phyloP scores from a whole-genome alignment of 2,888 invertebrate species.

The Gasteruption jaculator region DNA sequence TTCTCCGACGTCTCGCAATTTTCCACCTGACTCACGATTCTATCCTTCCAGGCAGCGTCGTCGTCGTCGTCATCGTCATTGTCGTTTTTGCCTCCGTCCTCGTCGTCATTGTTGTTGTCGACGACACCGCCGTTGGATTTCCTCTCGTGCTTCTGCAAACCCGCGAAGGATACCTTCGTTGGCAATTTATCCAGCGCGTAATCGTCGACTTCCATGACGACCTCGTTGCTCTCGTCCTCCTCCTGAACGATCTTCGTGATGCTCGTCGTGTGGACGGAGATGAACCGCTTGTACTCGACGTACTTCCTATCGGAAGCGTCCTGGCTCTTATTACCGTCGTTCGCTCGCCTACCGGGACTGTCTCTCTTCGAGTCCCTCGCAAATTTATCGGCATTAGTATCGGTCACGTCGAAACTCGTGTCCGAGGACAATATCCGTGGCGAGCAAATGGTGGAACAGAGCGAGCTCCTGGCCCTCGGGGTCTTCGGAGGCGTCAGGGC shows the following conservation, averaged over 20 bases:
- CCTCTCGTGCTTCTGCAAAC: constrained; percentile 3
- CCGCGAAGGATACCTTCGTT: no score
- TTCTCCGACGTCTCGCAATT: constrained; percentile 4
- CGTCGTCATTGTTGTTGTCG: not conserved
- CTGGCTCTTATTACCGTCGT: not conserved
- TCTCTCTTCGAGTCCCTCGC: no score
- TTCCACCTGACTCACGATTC: constrained; percentile 1
- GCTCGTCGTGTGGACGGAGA: no score
- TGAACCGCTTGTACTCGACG: no score
- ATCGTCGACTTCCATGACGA: constrained; percentile 23
- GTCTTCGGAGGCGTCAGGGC: not conserved
- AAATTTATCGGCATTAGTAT: no score
- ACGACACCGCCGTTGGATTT: constrained; percentile 8
- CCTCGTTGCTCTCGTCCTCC: not conserved
- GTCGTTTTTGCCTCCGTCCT: not conserved
- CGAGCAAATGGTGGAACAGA: constrained; percentile 22
- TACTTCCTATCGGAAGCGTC: not conserved
- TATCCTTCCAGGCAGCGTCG: not conserved
- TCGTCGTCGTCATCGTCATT: not conserved
- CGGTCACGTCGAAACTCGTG: constrained; percentile 30
- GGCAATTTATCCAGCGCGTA: constrained; percentile 24
- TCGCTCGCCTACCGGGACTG: not conserved
- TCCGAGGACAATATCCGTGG: constrained; percentile 31
- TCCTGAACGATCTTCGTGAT: not conserved
- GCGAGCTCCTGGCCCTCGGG: constrained; percentile 10